phyloP scores from a whole-genome alignment of 2,888 invertebrate genomes.

The Idaea biselata region DNA sequence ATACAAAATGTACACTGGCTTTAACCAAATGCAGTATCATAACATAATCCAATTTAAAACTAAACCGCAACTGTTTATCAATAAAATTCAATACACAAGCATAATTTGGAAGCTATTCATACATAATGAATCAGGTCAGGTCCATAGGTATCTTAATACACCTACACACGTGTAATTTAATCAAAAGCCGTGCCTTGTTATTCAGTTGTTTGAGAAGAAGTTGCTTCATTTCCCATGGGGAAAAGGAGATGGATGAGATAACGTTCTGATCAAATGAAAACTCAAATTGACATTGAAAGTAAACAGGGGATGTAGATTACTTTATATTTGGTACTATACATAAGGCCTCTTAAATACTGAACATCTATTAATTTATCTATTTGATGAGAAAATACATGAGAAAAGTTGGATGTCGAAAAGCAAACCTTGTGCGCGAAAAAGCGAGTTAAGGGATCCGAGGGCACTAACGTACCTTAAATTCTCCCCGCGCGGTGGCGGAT shows the following conservation, averaged over 20 bases:
- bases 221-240: constrained; percentile 52
- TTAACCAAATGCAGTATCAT: too few species aligned
- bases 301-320: constrained; percentile 27
- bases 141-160: too few species aligned
- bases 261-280: constrained; percentile 40
- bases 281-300: constrained; percentile 35
- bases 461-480: too few species aligned
- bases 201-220: constrained; percentile 48
- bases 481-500: too few species aligned
- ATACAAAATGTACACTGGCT: too few species aligned
- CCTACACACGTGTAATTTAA: constrained; percentile 31
- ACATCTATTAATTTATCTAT: too few species aligned
- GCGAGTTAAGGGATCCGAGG: too few species aligned
- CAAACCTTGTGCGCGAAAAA: too few species aligned
- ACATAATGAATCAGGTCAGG: constrained; percentile 29
- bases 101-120: constrained; percentile 16
- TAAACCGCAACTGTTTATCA: background rate
- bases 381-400: too few species aligned
- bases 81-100: background rate
- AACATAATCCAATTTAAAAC: background rate
- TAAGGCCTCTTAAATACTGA: too few species aligned
- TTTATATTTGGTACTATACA: constrained; percentile 3
- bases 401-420: too few species aligned
- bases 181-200: constrained; percentile 40
- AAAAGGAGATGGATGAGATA: constrained; percentile 46